Conservation (phyloP, 2,888 invertebrate genomes). For the Euzophera pinguis region DNA sequence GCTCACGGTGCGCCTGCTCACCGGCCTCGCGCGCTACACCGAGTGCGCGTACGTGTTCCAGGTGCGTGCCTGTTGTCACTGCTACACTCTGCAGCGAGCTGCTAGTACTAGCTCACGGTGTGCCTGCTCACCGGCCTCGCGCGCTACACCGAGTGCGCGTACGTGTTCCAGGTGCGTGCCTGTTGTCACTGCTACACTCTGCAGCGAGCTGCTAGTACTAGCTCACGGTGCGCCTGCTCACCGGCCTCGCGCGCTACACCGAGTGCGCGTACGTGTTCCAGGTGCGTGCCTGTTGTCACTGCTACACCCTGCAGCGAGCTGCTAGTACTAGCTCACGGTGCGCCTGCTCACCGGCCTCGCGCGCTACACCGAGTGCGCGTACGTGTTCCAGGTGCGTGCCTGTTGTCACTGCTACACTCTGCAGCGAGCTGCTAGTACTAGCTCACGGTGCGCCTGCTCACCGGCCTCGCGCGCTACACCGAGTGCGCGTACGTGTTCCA, state of each 20-base stretch:
- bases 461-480: slow-evolving; percentile 81
- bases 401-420: slow-evolving; percentile 20
- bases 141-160: slow-evolving; percentile 94
- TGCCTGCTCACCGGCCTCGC: slow-evolving; percentile 66
- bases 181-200: slow-evolving; percentile 80
- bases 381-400: slow-evolving; percentile 88
- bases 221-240: slow-evolving; percentile 89
- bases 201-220: slow-evolving; percentile 84
- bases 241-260: slow-evolving; percentile 90
- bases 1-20: slow-evolving; percentile 89
- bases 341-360: slow-evolving; percentile 91
- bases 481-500: slow-evolving; percentile 88
- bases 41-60: slow-evolving; percentile 95
- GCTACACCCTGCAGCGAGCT: slow-evolving; percentile 82
- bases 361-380: slow-evolving; percentile 93
- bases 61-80: slow-evolving; percentile 40
- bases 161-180: slow-evolving; percentile 79
- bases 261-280: slow-evolving; percentile 94
- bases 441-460: slow-evolving; percentile 86
- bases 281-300: slow-evolving; percentile 82
- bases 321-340: slow-evolving; percentile 88
- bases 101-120: slow-evolving; percentile 88
- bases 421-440: slow-evolving; percentile 87
- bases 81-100: slow-evolving; percentile 80
- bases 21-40: slow-evolving; percentile 90